phyloP scores from a whole-genome alignment of 2,888 invertebrate genomes.

The Ormyrus nitidulus region DNA sequence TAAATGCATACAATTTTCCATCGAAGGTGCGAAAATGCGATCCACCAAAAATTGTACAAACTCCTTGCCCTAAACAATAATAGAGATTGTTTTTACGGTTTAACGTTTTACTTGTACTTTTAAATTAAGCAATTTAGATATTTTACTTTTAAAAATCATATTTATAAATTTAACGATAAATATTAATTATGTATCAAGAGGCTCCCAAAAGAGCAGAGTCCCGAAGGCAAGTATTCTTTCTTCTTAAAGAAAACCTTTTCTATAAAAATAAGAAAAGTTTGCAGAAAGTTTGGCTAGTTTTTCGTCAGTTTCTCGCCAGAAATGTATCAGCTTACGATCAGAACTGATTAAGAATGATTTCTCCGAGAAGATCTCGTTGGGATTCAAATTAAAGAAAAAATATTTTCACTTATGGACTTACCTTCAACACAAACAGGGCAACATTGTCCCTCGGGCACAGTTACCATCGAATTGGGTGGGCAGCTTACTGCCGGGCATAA shows the following conservation, averaged over 20 bases:
- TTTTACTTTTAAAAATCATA: background rate
- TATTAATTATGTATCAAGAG: too few species aligned
- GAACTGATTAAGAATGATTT: too few species aligned
- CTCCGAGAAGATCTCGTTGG: too few species aligned
- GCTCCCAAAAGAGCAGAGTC: too few species aligned
- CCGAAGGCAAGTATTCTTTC: too few species aligned
- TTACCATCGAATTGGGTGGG: conserved; percentile 85
- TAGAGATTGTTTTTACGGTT: background rate
- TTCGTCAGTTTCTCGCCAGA: too few species aligned
- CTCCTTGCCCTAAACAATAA: conserved; percentile 58
- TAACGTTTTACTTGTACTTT: background rate
- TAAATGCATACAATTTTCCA: conserved; percentile 93
- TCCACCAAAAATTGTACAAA: conserved; percentile 95
- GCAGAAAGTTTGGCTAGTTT: too few species aligned
- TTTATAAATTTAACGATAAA: too few species aligned
- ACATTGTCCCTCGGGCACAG: conserved; percentile 87
- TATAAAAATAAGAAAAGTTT: too few species aligned
- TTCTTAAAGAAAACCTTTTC: too few species aligned
- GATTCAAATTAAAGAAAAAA: background rate
- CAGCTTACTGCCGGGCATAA: conserved; percentile 84
- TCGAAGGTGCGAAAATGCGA: conserved; percentile 97
- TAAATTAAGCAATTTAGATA: background rate
- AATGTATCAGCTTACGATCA: too few species aligned
- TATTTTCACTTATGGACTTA: conserved; percentile 53
- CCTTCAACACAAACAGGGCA: conserved; percentile 93